Evolutionary conservation across 2,797 vertebrate genomes (phyloP), one percentile per base, ranked within the genome.

Genomic region (Martes flavigula): DNA sequence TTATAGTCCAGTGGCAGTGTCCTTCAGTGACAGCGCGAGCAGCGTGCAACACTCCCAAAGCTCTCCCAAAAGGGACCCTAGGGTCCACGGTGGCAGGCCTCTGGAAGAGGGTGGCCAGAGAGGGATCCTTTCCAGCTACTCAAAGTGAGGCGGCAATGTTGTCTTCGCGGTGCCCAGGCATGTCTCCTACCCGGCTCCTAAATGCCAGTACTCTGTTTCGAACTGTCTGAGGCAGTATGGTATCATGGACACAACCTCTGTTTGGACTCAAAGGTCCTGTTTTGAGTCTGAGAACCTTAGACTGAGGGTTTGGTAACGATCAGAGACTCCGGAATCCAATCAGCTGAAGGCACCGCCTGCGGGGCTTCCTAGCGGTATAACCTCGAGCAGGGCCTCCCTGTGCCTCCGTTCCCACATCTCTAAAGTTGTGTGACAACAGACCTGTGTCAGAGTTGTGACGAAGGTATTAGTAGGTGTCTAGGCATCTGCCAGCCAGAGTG

Each of bases 81-180:
- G n/a, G 23, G 9, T n/a, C 27, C 15, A 11, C 56, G 14, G n/a
- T 38, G 35, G 35, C 66, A 38, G 48, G 8, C 17, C 32, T 75
- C 17, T 91, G 46, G 27, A 10, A 38, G 81, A 40, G 0, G 2
- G 30, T 10, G 4, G 4, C 15, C 20, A 38, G 15, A 70, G 51
- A 46, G 20, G 46, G 20, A 23, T 48, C 27, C 23, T 68, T 77
- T 58, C 23, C 64, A 18, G 21, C 15, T 68, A 1, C 62, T 43
- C n/a, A 25, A 18, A 18, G 35, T 10, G 13, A 43, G 8, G 60
- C 10, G 1, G n/a, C 0, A 11, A 8, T 7, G 12, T 68, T 60
- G n/a, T 13, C 27, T 7, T 25, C 23, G 0, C 27, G 2, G 12
- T 35, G 35, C 15, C 40, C 1, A 0, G 20, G 51, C 62, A 0